Base-by-base conservation (phyloP, 2,797 vertebrate genomes). In the Okamejei kenojei region DNA sequence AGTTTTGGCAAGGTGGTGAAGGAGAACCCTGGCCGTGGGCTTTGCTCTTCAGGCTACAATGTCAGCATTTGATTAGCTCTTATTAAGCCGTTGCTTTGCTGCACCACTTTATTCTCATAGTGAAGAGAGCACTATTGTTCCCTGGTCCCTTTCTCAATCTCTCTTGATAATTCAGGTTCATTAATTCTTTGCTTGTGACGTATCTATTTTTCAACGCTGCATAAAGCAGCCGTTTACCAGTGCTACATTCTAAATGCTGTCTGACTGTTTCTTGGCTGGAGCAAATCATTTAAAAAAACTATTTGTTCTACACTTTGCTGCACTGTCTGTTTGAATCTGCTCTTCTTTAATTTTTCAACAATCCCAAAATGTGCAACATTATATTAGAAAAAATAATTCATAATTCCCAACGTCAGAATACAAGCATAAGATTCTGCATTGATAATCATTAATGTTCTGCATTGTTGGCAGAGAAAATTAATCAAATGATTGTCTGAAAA, bases 321-420 rank as follows among this genome's bases (percentile, higher is more conserved):
- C n/a, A n/a, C n/a, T 86, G 54, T 35, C 84, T 68, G 63, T 1
- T 88, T 19, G 32, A 21, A 32, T 68, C n/a, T n/a, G 63, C 2
- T 88, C 84, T 19, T 15, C 7, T 88, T 35, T 21, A 7, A n/a
- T 35, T n/a, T 68, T 88, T 88, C 58, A 88, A 65, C 35, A 21
- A 68, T 88, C 63, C 61, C 1, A 32, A 88, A 45, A 88, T 26
- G 63, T 35, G 84, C n/a, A 29, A 29, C 61, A 68, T 86, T 84
- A 86, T 63, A 4, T 63, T 88, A n/a, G n/a, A 68, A 19, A 23
- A 23, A 68, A 7, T 11, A 65, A 63, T 86, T 63, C n/a, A 1
- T 86, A 86, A n/a, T 86, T 68, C 63, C 84, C 10, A 88, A 35
- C n/a, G 19, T 88, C 84, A 88, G 84, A 29, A 65, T 35, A n/a